phyloP scores from a whole-genome alignment of 2,888 invertebrate species.

The Synanthedon myopaeformis region DNA sequence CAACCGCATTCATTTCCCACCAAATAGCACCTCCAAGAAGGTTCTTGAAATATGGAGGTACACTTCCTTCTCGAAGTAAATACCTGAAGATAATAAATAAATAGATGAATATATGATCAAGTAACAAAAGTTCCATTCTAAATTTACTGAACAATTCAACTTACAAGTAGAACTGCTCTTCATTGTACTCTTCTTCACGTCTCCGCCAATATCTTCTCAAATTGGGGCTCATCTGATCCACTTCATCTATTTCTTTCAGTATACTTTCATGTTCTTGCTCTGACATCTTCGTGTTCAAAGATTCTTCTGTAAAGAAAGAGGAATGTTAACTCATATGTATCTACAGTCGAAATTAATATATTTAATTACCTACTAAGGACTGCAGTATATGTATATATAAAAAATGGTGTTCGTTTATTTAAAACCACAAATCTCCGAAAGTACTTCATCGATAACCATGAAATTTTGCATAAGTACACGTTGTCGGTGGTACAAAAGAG shows the following conservation, averaged over 20 bases:
- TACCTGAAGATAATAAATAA: conserved; percentile 14
- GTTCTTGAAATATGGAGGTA: conserved; percentile 57
- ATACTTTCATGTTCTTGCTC: conserved; percentile 14
- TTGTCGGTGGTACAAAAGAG: too few relatives aligned
- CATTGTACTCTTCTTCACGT: conserved; percentile 42
- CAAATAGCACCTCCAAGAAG: conserved; percentile 56
- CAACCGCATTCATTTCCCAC: conserved; percentile 47
- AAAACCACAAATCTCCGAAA: too few relatives aligned
- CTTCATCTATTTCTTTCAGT: conserved; percentile 25
- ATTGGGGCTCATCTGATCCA: conserved; percentile 27
- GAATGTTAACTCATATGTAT: too few relatives aligned
- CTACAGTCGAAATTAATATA: too few relatives aligned
- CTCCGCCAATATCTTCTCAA: conserved; percentile 46
- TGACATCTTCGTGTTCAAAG: background rate
- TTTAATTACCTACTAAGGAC: too few relatives aligned
- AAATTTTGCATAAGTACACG: too few relatives aligned
- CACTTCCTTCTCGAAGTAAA: conserved; percentile 42
- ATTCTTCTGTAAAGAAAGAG: background rate
- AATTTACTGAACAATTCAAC: conserved; percentile 1
- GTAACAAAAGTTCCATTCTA: too few relatives aligned
- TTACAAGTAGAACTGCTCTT: conserved; percentile 48
- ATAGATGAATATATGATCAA: too few relatives aligned
- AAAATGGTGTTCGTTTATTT: too few relatives aligned
- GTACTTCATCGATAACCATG: too few relatives aligned
- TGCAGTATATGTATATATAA: too few relatives aligned